Conservation (phyloP, 2,797 vertebrate species). For the Tragelaphus eurycerus region DNA sequence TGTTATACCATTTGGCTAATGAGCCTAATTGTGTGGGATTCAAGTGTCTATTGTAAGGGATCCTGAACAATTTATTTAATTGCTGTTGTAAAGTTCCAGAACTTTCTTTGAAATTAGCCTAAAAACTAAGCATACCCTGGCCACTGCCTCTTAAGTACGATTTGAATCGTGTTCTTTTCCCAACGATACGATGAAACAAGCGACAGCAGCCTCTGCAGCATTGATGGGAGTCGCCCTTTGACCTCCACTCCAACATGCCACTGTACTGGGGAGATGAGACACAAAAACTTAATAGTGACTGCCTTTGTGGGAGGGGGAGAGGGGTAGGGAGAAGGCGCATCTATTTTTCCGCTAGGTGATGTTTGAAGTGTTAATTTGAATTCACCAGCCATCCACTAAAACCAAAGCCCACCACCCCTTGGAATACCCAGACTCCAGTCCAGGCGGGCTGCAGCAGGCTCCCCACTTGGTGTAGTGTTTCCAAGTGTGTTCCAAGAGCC, state of each 20-base stretch:
- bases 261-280: not conserved
- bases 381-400: not conserved
- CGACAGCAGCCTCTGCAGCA: not conserved
- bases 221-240: not conserved
- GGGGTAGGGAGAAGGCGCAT: not conserved
- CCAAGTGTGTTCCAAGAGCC: not conserved
- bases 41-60: not conserved
- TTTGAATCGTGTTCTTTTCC: not conserved
- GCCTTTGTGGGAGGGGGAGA: not conserved
- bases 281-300: not conserved
- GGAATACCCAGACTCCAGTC: not conserved
- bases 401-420: not conserved
- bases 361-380: not conserved
- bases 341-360: not conserved
- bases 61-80: not conserved
- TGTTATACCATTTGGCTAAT: not conserved
- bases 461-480: not conserved
- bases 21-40: not conserved
- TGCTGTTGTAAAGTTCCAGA: not conserved
- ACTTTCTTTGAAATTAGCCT: slow-evolving; percentile 1
- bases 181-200: not conserved
- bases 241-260: not conserved
- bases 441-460: not conserved
- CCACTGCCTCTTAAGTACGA: not conserved
- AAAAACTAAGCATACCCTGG: not conserved